Evolutionary conservation across 2,888 invertebrate species (phyloP), one percentile per base, ranked within the genome.

Genomic region (Selenia dentaria): DNA sequence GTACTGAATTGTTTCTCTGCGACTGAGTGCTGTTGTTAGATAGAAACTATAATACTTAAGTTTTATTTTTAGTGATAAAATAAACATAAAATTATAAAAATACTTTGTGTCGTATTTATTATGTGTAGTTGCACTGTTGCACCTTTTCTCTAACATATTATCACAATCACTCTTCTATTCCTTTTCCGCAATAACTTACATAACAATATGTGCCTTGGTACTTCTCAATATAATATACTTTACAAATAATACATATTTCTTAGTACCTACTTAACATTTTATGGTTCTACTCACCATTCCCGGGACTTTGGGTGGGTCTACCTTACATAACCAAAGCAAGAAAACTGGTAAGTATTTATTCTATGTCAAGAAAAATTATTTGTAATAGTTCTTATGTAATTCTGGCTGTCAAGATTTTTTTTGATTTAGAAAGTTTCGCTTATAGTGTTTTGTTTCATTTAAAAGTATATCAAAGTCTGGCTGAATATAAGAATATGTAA

Each of bases 41-140:
- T 88, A 86, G 81, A 83, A 84, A 87, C 87, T 89, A 87, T 90
- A 89, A 82, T 85, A 84, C 83, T 79, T 88, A 89, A 90, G 90
- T 79, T 89, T 86, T 83, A 88, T 82, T 79, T 85, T 88, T 87
- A 90, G 89, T 88, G 79, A 87, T 86, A 90, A 88, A 90, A 91
- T 88, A 87, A 88, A 89, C 79, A 84, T 83, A 85, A 81, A 79
- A 75, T 72, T 69, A 79, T 81, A 73, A 83, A 85, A 82, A 73
- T 59, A 68, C 54, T 55, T 34, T 22, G 36, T 59, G 71, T 79
- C 79, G 78, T 81, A 70, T 79, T 80, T 73, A 76, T 80, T 83
- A 54, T 73, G 62, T 72, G 59, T 79, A 73, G 70, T 66, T 70
- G 79, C 81, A 83, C 81, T 63, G 5, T 67, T 69, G 83, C 82